These are phyloP conservation scores for Enteromius treurensis DNA, from an alignment of 2,797 vertebrate species.

Conservation along the genomic window DNA sequence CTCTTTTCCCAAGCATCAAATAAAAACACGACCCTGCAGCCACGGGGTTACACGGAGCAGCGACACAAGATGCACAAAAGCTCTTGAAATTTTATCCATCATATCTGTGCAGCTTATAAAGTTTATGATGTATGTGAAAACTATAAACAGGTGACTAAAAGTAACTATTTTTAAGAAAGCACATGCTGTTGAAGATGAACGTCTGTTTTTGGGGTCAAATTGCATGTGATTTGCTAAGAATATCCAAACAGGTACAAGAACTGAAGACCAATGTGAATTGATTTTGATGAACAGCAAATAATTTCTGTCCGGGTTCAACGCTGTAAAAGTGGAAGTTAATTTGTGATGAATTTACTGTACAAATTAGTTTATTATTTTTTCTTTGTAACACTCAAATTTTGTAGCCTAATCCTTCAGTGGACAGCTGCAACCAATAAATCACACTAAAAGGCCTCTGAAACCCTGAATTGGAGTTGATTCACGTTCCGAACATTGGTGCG, in stretches of 20 bases:
- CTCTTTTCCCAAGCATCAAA: constrained; percentile 46
- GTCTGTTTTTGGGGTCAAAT: constrained; percentile 21
- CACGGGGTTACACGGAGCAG: constrained; percentile 13
- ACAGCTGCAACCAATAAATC: constrained; percentile 15
- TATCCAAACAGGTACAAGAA: constrained; percentile 6
- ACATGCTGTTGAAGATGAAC: not conserved
- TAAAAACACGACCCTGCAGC: constrained; percentile 39
- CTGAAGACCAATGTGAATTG: not conserved
- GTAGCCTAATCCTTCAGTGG: not conserved
- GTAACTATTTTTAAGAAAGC: not conserved
- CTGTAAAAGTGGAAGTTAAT: not conserved
- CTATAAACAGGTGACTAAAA: not conserved
- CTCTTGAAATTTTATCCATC: not conserved
- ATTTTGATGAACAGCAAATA: not conserved
- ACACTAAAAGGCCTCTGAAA: not conserved
- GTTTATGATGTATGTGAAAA: not conserved
- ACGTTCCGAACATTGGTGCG: not conserved
- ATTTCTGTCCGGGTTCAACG: not conserved
- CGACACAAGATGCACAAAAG: not conserved
- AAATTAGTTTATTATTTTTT: not conserved
- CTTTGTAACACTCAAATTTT: not conserved
- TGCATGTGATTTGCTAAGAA: constrained; percentile 14
- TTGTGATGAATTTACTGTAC: not conserved
- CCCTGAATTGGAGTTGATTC: constrained; percentile 4
- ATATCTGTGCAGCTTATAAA: not conserved